Conservation (phyloP, 64 coral and sea anemone genomes). For the Stichodactyla mertensii region DNA sequence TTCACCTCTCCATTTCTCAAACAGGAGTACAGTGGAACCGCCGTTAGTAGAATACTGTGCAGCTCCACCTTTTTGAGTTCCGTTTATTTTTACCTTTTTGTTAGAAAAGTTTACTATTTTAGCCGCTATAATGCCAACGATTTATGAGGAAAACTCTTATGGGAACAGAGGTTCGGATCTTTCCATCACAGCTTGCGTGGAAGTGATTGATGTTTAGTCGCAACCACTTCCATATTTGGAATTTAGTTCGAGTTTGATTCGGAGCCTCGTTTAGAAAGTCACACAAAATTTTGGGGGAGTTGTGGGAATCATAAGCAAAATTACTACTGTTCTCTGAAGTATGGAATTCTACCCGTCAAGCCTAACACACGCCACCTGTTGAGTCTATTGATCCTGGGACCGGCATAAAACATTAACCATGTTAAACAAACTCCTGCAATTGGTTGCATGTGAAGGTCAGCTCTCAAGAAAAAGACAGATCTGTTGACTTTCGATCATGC, state of each 20-base stretch:
- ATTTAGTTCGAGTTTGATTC: not conserved
- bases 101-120: too few relatives aligned
- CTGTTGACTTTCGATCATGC: not conserved
- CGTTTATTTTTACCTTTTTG: too few relatives aligned
- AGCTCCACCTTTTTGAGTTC: too few relatives aligned
- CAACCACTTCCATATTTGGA: not conserved
- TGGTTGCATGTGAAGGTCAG: not conserved
- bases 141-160: too few relatives aligned
- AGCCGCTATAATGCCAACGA: too few relatives aligned
- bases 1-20: too few relatives aligned
- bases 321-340: constrained; percentile 4
- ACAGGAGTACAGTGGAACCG: too few relatives aligned
- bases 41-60: too few relatives aligned
- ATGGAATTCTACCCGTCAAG: constrained; percentile 8
- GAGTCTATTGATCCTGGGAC: constrained; percentile 11
- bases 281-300: not conserved
- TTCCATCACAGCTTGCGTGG: too few relatives aligned
- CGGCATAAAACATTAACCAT: constrained; percentile 12
- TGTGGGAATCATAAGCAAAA: not conserved
- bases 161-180: too few relatives aligned
- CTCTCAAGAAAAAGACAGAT: not conserved
- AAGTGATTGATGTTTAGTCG: not conserved
- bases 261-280: not conserved
- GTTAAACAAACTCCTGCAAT: constrained; percentile 16
- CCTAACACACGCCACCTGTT: constrained; percentile 9